phyloP scores from a whole-genome alignment of 53 echinoderm and acorn worm species.

The Stichopus horrens region DNA sequence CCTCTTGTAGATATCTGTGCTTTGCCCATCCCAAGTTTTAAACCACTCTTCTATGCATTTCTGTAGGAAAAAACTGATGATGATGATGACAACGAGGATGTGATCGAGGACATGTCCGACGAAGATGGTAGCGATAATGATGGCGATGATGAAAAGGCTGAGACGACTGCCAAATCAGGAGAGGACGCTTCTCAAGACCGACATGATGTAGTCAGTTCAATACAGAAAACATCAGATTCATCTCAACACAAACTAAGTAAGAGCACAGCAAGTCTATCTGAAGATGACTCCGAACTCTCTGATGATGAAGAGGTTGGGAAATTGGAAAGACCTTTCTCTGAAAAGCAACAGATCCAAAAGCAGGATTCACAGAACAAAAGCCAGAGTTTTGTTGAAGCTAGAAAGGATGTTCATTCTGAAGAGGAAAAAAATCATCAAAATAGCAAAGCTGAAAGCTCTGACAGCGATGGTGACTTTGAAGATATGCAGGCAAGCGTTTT shows the following conservation, averaged over 20 bases:
- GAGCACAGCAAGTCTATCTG: not conserved
- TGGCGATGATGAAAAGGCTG: not conserved
- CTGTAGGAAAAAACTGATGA: not conserved
- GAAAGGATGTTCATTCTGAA: not conserved
- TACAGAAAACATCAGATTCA: not conserved
- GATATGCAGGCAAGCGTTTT: not conserved
- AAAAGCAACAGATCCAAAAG: not conserved
- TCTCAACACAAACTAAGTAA: not conserved
- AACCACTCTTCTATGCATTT: not conserved
- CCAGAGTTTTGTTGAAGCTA: not conserved
- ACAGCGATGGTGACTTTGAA: not conserved
- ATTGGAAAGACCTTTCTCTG: not conserved
- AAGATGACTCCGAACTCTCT: not conserved
- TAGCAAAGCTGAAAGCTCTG: not conserved
- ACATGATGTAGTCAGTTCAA: not conserved
- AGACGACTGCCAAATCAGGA: not conserved
- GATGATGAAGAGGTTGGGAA: not conserved
- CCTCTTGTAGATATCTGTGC: not conserved
- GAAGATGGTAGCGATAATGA: not conserved
- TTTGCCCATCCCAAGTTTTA: not conserved
- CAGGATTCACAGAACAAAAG: not conserved
- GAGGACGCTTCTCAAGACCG: not conserved
- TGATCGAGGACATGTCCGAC: slow-evolving; percentile 5
- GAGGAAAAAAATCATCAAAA: not conserved
- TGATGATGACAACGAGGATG: not conserved